Percentiles rank a stretch among this genome's conserved stretches.
phyloP scores from a whole-genome alignment of 2,113 vertebrate genomes.

The Nerophis lumbriciformis region DNA sequence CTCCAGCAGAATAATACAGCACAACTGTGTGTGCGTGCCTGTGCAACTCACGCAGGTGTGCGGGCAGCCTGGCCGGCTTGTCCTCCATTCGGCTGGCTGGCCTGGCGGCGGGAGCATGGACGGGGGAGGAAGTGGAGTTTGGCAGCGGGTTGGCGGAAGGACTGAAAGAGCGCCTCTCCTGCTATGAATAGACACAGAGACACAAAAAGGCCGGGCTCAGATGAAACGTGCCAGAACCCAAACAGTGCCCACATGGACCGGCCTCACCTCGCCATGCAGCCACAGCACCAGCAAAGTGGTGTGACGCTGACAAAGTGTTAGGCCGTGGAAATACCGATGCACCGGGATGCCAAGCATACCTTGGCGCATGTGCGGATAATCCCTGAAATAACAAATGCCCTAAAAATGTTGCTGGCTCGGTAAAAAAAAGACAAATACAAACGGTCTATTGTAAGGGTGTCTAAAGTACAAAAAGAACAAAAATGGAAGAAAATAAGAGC shows the following conservation, averaged over 20 bases:
- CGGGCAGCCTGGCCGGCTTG: slow-evolving; percentile 84
- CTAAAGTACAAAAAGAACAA: too few relatives aligned
- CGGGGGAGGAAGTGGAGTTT: slow-evolving; percentile 83
- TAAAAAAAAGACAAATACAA: background rate
- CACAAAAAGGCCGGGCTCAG: slow-evolving; percentile 63
- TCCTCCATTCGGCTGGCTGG: slow-evolving; percentile 90
- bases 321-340: background rate
- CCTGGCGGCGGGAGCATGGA: slow-evolving; percentile 87
- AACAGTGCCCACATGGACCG: slow-evolving; percentile 38
- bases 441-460: too few relatives aligned
- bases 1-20: slow-evolving; percentile 23
- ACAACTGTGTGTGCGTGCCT: slow-evolving; percentile 18
- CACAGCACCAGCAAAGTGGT: slow-evolving; percentile 14
- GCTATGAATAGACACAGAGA: slow-evolving; percentile 84
- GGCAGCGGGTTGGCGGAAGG: slow-evolving; percentile 88
- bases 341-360: slow-evolving; percentile 14
- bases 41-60: slow-evolving; percentile 90
- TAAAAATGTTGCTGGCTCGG: background rate
- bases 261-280: slow-evolving; percentile 39
- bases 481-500: too few relatives aligned
- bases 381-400: background rate
- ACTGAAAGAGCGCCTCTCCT: slow-evolving; percentile 92
- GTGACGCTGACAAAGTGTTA: slow-evolving; percentile 3
- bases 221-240: slow-evolving; percentile 59
- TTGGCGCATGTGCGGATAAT: background rate